phyloP scores from a whole-genome alignment of 2,113 vertebrate species.

The Cathartes aura region DNA sequence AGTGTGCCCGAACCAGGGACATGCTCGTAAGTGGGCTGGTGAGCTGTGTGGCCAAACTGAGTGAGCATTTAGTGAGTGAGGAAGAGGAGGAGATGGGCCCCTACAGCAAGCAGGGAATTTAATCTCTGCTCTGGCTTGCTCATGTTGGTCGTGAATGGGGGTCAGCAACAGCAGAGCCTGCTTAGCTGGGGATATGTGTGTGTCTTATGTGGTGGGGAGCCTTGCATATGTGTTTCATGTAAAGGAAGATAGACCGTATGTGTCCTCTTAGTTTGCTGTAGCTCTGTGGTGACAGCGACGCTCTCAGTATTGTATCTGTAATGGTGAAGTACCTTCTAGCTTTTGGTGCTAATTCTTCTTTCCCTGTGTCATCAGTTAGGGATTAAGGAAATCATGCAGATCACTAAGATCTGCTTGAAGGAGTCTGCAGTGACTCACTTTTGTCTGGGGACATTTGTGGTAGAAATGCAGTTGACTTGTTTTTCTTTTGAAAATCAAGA shows the following conservation, averaged over 20 bases:
- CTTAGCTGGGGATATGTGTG: neutral
- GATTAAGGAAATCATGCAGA: constrained; percentile 3
- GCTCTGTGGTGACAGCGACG: neutral
- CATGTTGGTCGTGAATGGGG: neutral
- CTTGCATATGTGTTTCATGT: fast-evolving
- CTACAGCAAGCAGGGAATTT: neutral
- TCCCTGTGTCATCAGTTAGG: neutral
- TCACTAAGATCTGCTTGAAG: neutral
- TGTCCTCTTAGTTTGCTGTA: neutral
- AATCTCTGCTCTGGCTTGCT: neutral
- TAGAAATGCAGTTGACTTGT: constrained; percentile 3
- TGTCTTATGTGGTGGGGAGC: neutral
- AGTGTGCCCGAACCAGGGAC: neutral
- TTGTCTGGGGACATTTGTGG: neutral
- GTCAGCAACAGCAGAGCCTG: neutral
- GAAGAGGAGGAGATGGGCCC: neutral
- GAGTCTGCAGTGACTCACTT: neutral
- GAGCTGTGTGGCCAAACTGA: neutral
- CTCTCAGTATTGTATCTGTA: neutral
- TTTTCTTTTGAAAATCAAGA: neutral
- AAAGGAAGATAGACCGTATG: neutral
- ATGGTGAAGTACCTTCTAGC: neutral
- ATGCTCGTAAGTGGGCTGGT: neutral
- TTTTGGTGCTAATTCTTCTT: neutral
- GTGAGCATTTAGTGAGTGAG: neutral